Evolutionary conservation across 1,140 invertebrate genomes (phyloP).

Genomic region (Metopolophium dirhodum): DNA sequence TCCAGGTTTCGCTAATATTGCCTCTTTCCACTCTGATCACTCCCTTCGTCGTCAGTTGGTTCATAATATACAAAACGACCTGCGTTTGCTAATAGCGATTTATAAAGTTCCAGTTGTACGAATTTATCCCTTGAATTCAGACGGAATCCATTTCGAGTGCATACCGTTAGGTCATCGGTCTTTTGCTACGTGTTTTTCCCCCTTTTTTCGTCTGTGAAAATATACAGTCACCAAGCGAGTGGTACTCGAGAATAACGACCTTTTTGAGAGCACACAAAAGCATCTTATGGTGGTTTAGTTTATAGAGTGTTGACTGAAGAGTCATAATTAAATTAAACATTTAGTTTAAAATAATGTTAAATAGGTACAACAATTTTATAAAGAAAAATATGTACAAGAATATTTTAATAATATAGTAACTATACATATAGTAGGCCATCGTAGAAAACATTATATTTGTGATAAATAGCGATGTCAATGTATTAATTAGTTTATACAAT

Average conservation of each 20-base stretch:
- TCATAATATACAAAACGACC: slow-evolving; percentile 44
- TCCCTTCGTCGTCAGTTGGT: background rate
- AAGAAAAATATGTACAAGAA: too few species aligned
- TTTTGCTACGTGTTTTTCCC: slow-evolving; percentile 31
- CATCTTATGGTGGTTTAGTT: background rate
- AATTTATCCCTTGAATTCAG: slow-evolving; percentile 25
- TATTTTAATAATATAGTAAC: background rate
- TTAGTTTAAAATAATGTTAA: background rate
- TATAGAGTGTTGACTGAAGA: background rate
- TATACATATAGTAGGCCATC: background rate
- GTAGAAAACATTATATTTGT: background rate
- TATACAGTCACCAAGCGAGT: background rate
- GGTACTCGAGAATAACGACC: background rate
- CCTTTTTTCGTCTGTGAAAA: background rate
- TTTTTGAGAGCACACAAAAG: background rate
- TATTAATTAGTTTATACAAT: background rate
- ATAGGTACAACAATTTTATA: background rate
- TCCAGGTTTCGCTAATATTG: slow-evolving; percentile 40
- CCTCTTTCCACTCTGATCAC: background rate
- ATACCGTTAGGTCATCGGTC: slow-evolving; percentile 16
- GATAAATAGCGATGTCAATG: background rate
- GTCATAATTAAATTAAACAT: slow-evolving; percentile 16
- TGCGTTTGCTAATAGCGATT: slow-evolving; percentile 30
- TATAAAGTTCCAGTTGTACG: slow-evolving; percentile 40
- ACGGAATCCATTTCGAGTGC: slow-evolving; percentile 1